Base-by-base conservation (phyloP, 2,113 vertebrate species). In the Geococcyx californianus region DNA sequence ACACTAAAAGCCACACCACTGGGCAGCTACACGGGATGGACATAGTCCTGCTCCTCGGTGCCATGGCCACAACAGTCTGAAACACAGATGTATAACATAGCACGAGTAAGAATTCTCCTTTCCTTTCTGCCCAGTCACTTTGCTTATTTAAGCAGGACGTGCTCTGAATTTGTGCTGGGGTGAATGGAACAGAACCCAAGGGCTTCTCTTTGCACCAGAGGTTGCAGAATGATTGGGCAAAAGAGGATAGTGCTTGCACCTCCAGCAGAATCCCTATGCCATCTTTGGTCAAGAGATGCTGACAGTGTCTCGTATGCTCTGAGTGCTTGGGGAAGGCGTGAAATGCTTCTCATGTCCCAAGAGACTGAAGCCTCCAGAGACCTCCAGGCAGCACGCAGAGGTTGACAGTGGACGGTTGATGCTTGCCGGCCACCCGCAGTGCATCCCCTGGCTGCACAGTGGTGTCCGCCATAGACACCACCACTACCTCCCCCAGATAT, bases 401-500 rank as follows among this genome's bases (percentile, higher is more conserved):
- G 45, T 11, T 17, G 56, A 62, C 68, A 26, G 81, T 9, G 29
- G 47, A 19, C 1, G 11, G 54, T 14, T 56, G 69, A 11, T 0
- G 0, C 67, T 83, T 13, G 1, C 28, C 69, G 1, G 0, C 45
- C 21, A 29, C 54, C 52, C 34, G 0, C 85, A 58, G 56, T 20
- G 1, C 5, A 1, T 76, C 55, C 79, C 62, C 14, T 34, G 26
- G 36, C 76, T 87, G 16, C 33, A 36, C n/a, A 5, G 0, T 31
- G 31, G 42, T 76, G 93, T 55, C 81, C 67, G 82, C n/a, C 36
- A 23, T 9, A 49, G 68, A 4, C 11, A 25, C 16, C 47, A 9
- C 20, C 21, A 62, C 33, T 9, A 0, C 54, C 56, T 34, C 36
- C 16, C 63, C 42, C 80, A 93, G 96, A 84, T 98, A 98, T 98